Evolutionary conservation across 2,797 vertebrate genomes (phyloP).

Genomic region (Siniperca scherzeri): DNA sequence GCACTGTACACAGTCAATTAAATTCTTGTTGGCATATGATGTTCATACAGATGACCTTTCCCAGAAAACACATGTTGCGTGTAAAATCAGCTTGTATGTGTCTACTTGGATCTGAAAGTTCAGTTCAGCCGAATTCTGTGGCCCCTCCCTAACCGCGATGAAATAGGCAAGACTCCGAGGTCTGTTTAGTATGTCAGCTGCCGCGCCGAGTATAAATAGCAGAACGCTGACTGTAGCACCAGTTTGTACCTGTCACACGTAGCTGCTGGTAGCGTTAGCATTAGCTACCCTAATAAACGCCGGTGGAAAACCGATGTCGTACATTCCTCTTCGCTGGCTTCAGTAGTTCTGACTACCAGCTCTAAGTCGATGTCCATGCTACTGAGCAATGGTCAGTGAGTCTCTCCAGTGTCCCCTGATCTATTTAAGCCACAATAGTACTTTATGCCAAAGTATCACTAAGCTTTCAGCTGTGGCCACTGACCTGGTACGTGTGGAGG

Average conservation of each 20-base stretch:
- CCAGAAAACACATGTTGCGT: neutral
- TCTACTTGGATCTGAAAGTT: neutral
- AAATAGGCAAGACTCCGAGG: neutral
- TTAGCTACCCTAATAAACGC: neutral
- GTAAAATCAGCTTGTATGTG: neutral
- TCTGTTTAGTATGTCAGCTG: neutral
- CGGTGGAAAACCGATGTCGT: neutral
- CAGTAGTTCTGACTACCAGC: neutral
- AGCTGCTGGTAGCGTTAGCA: neutral
- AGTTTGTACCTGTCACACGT: neutral
- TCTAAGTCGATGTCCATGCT: no score
- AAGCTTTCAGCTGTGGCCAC: neutral
- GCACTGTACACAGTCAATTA: neutral
- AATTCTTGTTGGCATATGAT: neutral
- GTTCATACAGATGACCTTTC: neutral
- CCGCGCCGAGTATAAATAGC: neutral
- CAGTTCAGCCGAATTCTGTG: neutral
- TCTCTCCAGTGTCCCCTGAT: neutral
- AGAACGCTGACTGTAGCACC: neutral
- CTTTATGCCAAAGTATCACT: neutral
- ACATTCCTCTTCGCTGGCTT: neutral
- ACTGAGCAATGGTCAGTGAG: no score
- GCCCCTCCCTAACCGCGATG: neutral
- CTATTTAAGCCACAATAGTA: neutral
- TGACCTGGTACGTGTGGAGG: constrained; percentile 97